Base-by-base conservation (phyloP, 2,113 vertebrate genomes). In the Carassius gibelio region DNA sequence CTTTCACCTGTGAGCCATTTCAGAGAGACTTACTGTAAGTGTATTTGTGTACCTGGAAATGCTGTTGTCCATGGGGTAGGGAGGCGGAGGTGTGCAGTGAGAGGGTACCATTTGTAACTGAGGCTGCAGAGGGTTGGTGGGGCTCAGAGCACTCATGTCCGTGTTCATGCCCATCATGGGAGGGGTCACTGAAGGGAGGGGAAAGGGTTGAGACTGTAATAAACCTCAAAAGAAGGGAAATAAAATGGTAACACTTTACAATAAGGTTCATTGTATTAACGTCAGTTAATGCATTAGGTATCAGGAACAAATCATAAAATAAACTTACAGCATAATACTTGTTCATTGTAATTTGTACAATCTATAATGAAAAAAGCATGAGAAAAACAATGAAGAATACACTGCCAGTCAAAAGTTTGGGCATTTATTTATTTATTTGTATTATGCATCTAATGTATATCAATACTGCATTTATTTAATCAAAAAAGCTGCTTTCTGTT, bases 11-110 rank as follows among this genome's bases (percentile, higher is more conserved):
- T n/a, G 38, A 48, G 42, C 38, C 11, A n/a, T 23, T 74, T 48
- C 3, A 81, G 30, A 57, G 71, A 23, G 59, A 68, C 50, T 76
- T 50, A 55, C 75, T 79, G 50, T 8, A 9, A 78, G 3, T 21
- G 55, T 48, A 64, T 26, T 81, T 68, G 91, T 89, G 90, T 97
- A 99, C 98, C 97, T 99, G 96, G 98, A 96, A 88, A 99, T 99
- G 95, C 97, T 99, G 96, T 97, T 98, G 96, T 99, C 97, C 93
- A 98, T 97, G 86, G 98, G 98, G 94, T 99, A 99, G 64, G 98
- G 97, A 90, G 98, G 98, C 5, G 98, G 98, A 76, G 98, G 98
- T 0, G 98, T 99, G 93, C 98, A 99, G 95, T 99, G 98, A 89
- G 98, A 98, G 26, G 97, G 97, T 88, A 97, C 95, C 98, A 99